These are phyloP conservation scores for Magallana nippona DNA, from an alignment of 2,888 invertebrate genomes.

Conservation along the genomic window DNA sequence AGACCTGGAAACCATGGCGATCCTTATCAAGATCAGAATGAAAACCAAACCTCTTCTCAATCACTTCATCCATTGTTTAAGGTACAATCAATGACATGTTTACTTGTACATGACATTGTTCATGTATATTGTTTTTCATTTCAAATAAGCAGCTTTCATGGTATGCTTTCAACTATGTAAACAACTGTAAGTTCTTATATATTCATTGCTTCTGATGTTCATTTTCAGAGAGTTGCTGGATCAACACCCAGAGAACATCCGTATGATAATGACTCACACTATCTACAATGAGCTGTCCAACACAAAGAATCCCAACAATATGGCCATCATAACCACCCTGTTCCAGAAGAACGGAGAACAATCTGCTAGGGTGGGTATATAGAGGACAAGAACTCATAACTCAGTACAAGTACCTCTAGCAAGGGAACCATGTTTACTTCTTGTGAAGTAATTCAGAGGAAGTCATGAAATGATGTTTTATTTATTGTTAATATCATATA, in stretches of 20 bases:
- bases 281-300: conserved; percentile 95
- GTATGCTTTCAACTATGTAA: too few relatives aligned
- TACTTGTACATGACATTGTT: too few relatives aligned
- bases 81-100: conserved; percentile 77
- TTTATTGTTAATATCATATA: too few relatives aligned
- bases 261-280: conserved; percentile 92
- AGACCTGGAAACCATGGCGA: conserved; percentile 90
- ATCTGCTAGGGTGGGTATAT: conserved; percentile 84
- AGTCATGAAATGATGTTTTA: too few relatives aligned
- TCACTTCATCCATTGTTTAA: conserved; percentile 91
- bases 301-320: conserved; percentile 95
- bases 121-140: too few relatives aligned
- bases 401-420: too few relatives aligned
- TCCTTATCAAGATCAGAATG: conserved; percentile 92
- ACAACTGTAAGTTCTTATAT: too few relatives aligned
- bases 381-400: too few relatives aligned
- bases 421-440: too few relatives aligned
- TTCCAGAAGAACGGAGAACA: conserved; percentile 91
- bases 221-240: conserved; percentile 90
- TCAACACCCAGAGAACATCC: conserved; percentile 90
- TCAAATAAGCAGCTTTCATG: too few relatives aligned
- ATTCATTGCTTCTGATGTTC: background rate
- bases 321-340: conserved; percentile 93
- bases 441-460: too few relatives aligned
- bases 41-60: conserved; percentile 96